Evolutionary conservation across 2,113 vertebrate genomes (phyloP), one percentile per base, ranked within the genome.

Genomic region (Tragelaphus imberbis): DNA sequence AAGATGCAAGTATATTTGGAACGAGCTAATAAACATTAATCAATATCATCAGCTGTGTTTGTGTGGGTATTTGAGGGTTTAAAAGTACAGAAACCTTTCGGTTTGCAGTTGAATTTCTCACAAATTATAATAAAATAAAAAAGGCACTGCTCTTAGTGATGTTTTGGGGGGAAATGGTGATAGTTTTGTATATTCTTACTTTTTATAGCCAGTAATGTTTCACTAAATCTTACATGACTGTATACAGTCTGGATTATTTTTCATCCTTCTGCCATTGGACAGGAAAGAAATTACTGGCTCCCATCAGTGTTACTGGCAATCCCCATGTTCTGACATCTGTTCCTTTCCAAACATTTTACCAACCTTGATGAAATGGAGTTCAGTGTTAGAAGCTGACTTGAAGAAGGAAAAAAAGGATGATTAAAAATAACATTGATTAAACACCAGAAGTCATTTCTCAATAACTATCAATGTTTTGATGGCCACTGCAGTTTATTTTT

Each of bases 271-370:
- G 99, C 98, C 98, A 98, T 99, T 99, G 99, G 99, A 99, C 99
- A 99, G 99, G 99, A 99, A 99, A 99, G 98, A 99, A 99, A 99
- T 99, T 99, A 99, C 99, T 99, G 99, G 99, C 99, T 99, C 99
- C 99, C 99, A 99, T 99, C 99, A 99, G 98, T 98, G 99, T 99
- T 99, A 99, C 99, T 99, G 99, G 99, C 99, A 99, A 98, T 99
- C 99, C 98, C 99, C 98, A 98, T 98, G 99, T 99, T 99, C 99
- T 99, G 99, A 99, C 99, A 99, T 99, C 99, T 99, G 99, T 99
- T 99, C 99, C 98, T 99, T 99, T 99, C 99, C 99, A 99, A 99
- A 99, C 99, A 99, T 99, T 99, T 99, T 99, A 99, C 99, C 99
- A 99, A 99, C 99, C 99, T 99, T 99, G 99, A 99, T 99, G 99